Conservation (phyloP, 2,797 vertebrate genomes). For the Sebastes miniatus region DNA sequence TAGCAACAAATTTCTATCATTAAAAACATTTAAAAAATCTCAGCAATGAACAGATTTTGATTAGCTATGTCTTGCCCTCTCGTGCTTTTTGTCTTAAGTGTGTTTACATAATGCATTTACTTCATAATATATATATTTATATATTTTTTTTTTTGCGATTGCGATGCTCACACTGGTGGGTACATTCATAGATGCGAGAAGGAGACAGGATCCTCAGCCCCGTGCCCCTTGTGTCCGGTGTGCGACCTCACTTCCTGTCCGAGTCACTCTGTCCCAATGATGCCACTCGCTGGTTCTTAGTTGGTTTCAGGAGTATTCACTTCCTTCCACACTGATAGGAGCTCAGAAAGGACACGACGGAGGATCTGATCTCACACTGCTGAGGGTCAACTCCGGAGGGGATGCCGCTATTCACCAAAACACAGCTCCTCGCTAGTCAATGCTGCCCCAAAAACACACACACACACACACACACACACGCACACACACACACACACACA, state of each 20-base stretch:
- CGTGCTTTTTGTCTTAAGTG: slow-evolving; percentile 59
- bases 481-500: background rate
- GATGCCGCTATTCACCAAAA: slow-evolving; percentile 44
- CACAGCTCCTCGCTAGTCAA: slow-evolving; percentile 48
- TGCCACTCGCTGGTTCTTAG: slow-evolving; percentile 5
- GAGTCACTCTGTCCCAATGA: background rate
- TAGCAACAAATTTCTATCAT: slow-evolving; percentile 72
- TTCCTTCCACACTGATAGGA: slow-evolving; percentile 19
- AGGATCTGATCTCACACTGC: slow-evolving; percentile 48
- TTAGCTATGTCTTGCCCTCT: slow-evolving; percentile 54
- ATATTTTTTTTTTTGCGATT: slow-evolving; percentile 44
- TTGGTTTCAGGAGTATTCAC: slow-evolving; percentile 17
- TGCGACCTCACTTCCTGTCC: slow-evolving; percentile 42
- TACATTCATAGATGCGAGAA: slow-evolving; percentile 77
- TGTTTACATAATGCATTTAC: slow-evolving; percentile 64
- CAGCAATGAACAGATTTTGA: slow-evolving; percentile 66
- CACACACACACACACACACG: background rate
- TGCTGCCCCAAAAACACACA: slow-evolving; percentile 39
- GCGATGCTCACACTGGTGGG: slow-evolving; percentile 69
- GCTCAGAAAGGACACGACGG: slow-evolving; percentile 37
- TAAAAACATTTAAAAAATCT: slow-evolving; percentile 76
- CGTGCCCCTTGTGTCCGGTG: slow-evolving; percentile 33
- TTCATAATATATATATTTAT: slow-evolving; percentile 55
- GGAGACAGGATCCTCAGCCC: slow-evolving; percentile 57
- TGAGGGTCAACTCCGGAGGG: slow-evolving; percentile 23